Conservation (phyloP, 2,113 vertebrate species). For the Protomyctophum bolini region DNA sequence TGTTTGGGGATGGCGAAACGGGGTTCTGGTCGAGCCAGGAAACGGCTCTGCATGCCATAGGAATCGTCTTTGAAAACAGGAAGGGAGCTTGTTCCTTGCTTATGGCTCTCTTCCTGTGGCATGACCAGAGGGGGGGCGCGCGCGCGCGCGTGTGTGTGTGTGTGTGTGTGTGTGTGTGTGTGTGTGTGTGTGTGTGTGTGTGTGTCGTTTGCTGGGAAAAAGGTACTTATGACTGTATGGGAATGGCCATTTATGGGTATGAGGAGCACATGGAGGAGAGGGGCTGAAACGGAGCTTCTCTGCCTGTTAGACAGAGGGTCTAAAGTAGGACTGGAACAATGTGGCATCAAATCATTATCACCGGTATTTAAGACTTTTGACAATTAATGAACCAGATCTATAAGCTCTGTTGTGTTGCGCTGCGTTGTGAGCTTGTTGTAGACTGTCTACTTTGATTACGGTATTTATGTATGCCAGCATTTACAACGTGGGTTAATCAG, state of each 20-base stretch:
- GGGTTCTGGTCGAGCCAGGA: constrained; percentile 68
- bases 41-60: constrained; percentile 81
- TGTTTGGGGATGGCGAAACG: constrained; percentile 78
- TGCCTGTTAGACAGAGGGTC: constrained; percentile 17
- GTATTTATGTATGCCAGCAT: too few relatives aligned
- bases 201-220: constrained; percentile 79
- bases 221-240: constrained; percentile 74
- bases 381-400: too few relatives aligned
- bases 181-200: too few relatives aligned
- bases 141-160: too few relatives aligned
- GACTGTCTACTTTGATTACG: too few relatives aligned
- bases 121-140: constrained; percentile 77
- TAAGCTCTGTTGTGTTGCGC: too few relatives aligned
- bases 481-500: too few relatives aligned
- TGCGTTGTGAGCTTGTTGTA: too few relatives aligned
- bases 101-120: constrained; percentile 88
- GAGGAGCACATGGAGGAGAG: constrained; percentile 27
- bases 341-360: too few relatives aligned
- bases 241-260: constrained; percentile 78
- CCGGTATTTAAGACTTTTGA: too few relatives aligned
- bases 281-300: constrained; percentile 4
- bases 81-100: constrained; percentile 89
- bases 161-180: too few relatives aligned
- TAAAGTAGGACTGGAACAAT: too few relatives aligned
- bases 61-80: constrained; percentile 92